Evolutionary conservation across 2,888 invertebrate genomes (phyloP).

Genomic region (Belgica antarctica): DNA sequence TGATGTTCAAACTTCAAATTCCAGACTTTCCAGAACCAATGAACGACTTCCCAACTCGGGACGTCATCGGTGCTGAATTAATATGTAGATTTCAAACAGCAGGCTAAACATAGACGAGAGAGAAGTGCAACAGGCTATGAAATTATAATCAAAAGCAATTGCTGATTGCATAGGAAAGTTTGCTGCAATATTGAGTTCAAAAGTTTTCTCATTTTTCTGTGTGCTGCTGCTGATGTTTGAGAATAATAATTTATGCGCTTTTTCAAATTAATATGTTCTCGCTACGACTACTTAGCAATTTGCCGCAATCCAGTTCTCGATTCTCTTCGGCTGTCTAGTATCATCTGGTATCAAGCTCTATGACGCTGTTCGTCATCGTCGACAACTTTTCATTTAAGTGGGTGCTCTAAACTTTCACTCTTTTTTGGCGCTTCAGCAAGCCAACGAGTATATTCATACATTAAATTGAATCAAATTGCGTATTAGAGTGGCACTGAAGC

Average conservation of each 20-base stretch:
- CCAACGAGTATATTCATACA: background rate
- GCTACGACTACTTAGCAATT: background rate
- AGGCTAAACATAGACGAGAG: too few relatives aligned
- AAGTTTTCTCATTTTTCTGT: background rate
- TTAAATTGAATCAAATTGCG: slow-evolving; percentile 15
- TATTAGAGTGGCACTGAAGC: background rate
- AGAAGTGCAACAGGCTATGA: slow-evolving; percentile 29
- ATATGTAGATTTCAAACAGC: background rate
- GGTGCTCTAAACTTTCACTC: background rate
- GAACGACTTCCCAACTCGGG: background rate
- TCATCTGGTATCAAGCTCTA: background rate
- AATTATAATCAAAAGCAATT: slow-evolving; percentile 31
- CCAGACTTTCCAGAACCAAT: too few relatives aligned
- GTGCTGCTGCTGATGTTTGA: background rate
- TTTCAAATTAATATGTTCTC: background rate
- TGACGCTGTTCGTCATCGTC: too few relatives aligned
- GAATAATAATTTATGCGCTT: background rate
- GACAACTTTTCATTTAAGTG: background rate
- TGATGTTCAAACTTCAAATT: too few relatives aligned
- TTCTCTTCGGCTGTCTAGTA: too few relatives aligned
- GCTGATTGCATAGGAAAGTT: background rate
- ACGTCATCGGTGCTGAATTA: slow-evolving; percentile 1
- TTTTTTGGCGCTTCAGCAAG: background rate
- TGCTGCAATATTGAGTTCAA: background rate
- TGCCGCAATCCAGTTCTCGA: background rate